Percentiles rank a stretch among this genome's conserved stretches.
Evolutionary conservation across 1,140 invertebrate species (phyloP).

Genomic region (Penaeus vannamei): DNA sequence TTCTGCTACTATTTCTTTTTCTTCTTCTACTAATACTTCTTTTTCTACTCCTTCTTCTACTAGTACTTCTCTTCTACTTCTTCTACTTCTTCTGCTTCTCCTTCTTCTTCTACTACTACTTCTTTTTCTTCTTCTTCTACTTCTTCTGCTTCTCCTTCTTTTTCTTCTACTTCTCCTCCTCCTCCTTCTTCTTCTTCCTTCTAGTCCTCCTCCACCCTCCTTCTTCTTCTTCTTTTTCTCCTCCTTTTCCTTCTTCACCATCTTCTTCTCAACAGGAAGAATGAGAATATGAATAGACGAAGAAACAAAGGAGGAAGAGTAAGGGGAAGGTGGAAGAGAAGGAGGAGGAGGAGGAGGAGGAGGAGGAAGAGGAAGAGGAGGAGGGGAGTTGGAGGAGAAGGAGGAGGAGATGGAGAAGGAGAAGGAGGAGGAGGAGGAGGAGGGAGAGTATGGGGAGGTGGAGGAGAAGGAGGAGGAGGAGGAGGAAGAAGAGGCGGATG

Average conservation of each 20-base stretch:
- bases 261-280: neutral
- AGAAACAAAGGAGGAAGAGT: neutral
- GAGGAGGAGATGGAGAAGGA: neutral
- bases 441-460: too few relatives aligned
- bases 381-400: conserved; percentile 8
- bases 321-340: neutral
- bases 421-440: neutral
- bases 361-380: neutral
- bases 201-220: neutral
- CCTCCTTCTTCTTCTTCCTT: neutral
- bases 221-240: neutral
- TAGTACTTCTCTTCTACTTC: neutral
- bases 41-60: neutral
- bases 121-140: neutral
- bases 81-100: neutral
- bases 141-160: neutral
- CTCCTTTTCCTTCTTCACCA: neutral
- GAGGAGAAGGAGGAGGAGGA: too few relatives aligned
- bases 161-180: neutral
- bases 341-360: neutral
- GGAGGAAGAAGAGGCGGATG: too few relatives aligned
- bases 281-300: neutral
- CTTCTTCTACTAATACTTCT: neutral
- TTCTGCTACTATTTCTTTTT: neutral
- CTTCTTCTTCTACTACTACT: neutral